These are phyloP conservation scores for Podarcis raffonei DNA, from an alignment of 2,113 vertebrate species.

Conservation along the genomic window DNA sequence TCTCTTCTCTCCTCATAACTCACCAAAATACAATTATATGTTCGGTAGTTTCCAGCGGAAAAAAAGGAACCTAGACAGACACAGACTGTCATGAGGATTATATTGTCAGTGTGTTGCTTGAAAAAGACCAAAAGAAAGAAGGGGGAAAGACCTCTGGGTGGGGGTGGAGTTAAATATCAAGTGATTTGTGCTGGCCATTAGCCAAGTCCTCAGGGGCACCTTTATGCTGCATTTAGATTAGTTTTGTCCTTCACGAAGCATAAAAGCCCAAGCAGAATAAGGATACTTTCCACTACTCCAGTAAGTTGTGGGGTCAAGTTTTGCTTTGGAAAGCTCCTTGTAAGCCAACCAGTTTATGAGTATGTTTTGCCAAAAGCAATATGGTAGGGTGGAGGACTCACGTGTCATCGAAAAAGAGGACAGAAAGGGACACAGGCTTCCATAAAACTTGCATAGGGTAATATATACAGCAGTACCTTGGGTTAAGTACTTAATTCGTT, in stretches of 20 bases:
- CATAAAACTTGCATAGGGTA: background rate
- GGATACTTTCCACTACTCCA: background rate
- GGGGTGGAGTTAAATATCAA: background rate
- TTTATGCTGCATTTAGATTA: background rate
- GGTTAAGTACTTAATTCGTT: no score
- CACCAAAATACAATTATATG: slow-evolving; percentile 37
- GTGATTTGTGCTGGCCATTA: background rate
- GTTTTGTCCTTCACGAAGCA: background rate
- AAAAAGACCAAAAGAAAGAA: slow-evolving; percentile 20
- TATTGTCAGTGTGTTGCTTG: slow-evolving; percentile 30
- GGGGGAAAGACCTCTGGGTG: background rate
- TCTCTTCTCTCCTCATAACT: background rate
- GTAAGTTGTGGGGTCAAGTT: background rate
- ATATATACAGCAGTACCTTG: background rate
- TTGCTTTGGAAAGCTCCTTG: background rate
- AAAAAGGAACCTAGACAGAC: background rate
- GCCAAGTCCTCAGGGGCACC: background rate
- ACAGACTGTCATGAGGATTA: slow-evolving; percentile 27
- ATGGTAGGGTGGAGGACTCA: background rate
- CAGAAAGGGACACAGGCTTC: background rate
- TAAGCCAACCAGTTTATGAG: background rate
- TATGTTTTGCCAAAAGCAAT: background rate
- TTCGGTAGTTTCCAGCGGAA: slow-evolving; percentile 8
- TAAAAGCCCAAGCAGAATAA: background rate
- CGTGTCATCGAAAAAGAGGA: background rate